Evolutionary conservation across 1,140 invertebrate genomes (phyloP).

Genomic region (Aphelinus atriplicis): DNA sequence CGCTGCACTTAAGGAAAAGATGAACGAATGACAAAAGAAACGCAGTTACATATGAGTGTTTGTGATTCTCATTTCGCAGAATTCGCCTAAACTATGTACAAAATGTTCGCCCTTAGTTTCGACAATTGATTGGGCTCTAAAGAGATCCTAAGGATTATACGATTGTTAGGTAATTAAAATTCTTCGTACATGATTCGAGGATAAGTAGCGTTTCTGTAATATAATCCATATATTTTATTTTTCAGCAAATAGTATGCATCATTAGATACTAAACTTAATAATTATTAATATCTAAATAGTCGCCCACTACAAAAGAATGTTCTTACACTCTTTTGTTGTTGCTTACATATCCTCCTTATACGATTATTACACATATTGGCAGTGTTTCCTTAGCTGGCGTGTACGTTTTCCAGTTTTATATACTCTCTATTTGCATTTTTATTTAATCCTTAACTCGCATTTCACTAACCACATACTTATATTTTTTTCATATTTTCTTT

Average conservation of each 20-base stretch:
- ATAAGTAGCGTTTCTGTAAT: constrained; percentile 29
- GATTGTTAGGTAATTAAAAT: constrained; percentile 34
- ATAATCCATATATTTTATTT: constrained; percentile 18
- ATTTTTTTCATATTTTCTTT: constrained; percentile 35
- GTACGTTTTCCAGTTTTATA: constrained; percentile 42
- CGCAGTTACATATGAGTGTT: constrained; percentile 1
- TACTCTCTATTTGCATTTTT: constrained; percentile 21
- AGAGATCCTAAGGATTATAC: constrained; percentile 39
- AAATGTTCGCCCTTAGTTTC: constrained; percentile 9
- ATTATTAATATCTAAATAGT: constrained; percentile 49
- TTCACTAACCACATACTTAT: constrained; percentile 23
- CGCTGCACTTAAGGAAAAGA: not conserved
- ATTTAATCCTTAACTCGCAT: constrained; percentile 22
- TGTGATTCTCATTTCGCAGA: constrained; percentile 33
- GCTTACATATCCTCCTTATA: constrained; percentile 29
- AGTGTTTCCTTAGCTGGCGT: constrained; percentile 64
- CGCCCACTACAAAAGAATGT: constrained; percentile 25
- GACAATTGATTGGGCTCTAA: constrained; percentile 20
- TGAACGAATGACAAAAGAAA: constrained; percentile 16
- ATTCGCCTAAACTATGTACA: constrained; percentile 39
- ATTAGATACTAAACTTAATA: constrained; percentile 44
- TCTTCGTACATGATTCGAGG: constrained; percentile 22
- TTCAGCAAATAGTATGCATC: constrained; percentile 30
- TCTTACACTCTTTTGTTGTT: constrained; percentile 9
- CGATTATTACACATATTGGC: constrained; percentile 63